A percentile compares a stretch with the other conserved stretches of the same genome.
These are phyloP conservation scores for human DNA, from an alignment of 2,113 vertebrate genomes.

Conservation along the genomic window GRCh38 chr14:71349001-71349500, in stretches of 20 bases:
- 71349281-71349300: not conserved
- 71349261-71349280: not conserved
- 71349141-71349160: not conserved
- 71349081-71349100: not conserved
- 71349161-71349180: not conserved
- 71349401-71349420: not conserved
- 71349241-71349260: not conserved
- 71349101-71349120: not conserved
- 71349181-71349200: not conserved
- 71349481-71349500: not conserved
- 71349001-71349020: not conserved
- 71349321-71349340: not conserved
- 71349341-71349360: not conserved
- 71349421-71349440: not conserved
- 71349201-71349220: not conserved
- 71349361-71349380: not conserved
- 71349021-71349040: not conserved
- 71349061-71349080: not conserved
- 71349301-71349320: not conserved
- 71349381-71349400: not conserved
- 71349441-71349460: not conserved
- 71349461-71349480: not conserved
- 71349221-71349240: not conserved
- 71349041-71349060: not conserved
- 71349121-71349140: not conserved